Evolutionary conservation across 1,140 invertebrate genomes (phyloP).

Genomic region (Phenacoccus solenopsis): DNA sequence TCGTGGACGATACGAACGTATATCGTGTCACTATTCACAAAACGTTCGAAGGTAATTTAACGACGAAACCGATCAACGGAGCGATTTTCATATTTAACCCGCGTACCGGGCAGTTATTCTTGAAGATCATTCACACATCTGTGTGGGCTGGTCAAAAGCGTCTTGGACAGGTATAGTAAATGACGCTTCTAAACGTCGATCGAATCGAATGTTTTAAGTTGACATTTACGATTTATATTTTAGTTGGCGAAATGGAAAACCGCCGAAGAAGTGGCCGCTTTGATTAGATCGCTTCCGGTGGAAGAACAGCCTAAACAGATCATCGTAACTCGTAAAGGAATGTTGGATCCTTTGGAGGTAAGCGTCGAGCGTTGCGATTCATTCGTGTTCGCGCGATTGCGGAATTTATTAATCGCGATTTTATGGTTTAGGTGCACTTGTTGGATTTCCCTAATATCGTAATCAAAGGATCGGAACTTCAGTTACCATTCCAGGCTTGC

Average conservation of each 20-base stretch:
- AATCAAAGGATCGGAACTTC: conserved; percentile 95
- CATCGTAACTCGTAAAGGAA: conserved; percentile 97
- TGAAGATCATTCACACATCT: conserved; percentile 99
- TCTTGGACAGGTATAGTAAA: conserved; percentile 51
- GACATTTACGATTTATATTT: neutral
- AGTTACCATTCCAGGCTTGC: conserved; percentile 98
- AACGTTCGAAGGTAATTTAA: conserved; percentile 99
- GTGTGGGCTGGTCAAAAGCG: conserved; percentile 98
- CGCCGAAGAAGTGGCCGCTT: conserved; percentile 97
- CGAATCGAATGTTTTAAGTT: neutral
- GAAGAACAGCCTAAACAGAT: conserved; percentile 99
- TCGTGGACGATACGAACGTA: conserved; percentile 98
- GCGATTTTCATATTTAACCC: conserved; percentile 99
- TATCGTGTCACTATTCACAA: conserved; percentile 99
- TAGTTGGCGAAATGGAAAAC: conserved; percentile 93
- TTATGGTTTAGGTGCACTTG: conserved; percentile 80
- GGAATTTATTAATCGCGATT: conserved; percentile 19
- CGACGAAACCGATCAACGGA: conserved; percentile 98
- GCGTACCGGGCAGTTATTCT: conserved; percentile 95
- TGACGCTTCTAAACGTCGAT: neutral
- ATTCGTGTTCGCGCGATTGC: neutral
- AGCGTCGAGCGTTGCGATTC: neutral
- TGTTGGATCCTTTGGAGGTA: conserved; percentile 94
- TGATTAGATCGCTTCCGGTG: conserved; percentile 96
- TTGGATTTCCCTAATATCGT: conserved; percentile 99